Percentiles rank a stretch among this genome's conserved stretches.
Evolutionary conservation across 2,113 vertebrate genomes (phyloP).

Genomic region (Actenoides hombroni): DNA sequence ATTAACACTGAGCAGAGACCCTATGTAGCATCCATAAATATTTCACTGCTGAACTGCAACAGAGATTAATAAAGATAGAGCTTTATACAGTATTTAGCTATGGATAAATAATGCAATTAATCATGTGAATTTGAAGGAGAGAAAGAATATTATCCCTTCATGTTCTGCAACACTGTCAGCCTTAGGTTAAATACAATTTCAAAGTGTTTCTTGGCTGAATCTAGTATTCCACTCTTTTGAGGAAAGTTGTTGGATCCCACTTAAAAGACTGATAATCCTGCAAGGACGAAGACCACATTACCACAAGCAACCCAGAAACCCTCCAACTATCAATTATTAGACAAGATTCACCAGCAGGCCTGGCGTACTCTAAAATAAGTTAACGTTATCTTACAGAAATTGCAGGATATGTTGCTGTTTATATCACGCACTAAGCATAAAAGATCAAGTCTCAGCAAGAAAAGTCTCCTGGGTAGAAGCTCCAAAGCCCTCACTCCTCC

Average conservation of each 20-base stretch:
- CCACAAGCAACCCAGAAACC: slow-evolving; percentile 57
- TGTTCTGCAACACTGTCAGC: slow-evolving; percentile 38
- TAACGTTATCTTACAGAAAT: background rate
- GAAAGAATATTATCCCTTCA: slow-evolving; percentile 17
- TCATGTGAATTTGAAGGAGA: background rate
- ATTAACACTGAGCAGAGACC: background rate
- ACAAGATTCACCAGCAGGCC: slow-evolving; percentile 16
- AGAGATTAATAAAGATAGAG: background rate
- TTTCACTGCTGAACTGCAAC: background rate
- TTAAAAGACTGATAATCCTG: slow-evolving; percentile 65
- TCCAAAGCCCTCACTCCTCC: background rate
- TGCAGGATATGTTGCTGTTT: background rate
- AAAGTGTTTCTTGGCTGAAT: slow-evolving; percentile 56
- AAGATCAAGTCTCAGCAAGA: background rate
- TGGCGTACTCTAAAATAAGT: slow-evolving; percentile 7
- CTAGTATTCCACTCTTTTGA: slow-evolving; percentile 61
- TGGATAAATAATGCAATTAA: slow-evolving; percentile 29
- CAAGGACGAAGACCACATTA: slow-evolving; percentile 59
- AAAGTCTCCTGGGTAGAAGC: background rate
- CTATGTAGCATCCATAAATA: background rate
- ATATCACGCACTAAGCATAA: background rate
- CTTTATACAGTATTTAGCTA: background rate
- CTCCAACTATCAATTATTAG: slow-evolving; percentile 44
- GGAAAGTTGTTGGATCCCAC: slow-evolving; percentile 59
- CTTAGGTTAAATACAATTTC: slow-evolving; percentile 65